These are phyloP conservation scores for Trissoscelio sp. DNA, from an alignment of 2,888 invertebrate species.

Conservation along the genomic window DNA sequence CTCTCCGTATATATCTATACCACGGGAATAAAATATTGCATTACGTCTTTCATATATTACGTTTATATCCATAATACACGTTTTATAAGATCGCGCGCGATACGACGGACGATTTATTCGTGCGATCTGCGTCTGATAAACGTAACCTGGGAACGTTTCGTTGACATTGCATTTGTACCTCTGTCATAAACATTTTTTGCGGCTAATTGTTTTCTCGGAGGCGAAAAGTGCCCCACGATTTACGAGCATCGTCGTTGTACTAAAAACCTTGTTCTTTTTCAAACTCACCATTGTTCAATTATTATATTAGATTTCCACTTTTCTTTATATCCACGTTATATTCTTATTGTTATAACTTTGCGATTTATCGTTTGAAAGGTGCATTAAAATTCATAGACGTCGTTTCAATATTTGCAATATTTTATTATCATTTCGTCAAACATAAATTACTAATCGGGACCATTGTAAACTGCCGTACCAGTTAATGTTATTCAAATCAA, in stretches of 20 bases:
- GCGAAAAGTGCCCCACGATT: background rate
- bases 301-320: too few relatives aligned
- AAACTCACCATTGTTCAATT: too few relatives aligned
- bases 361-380: too few relatives aligned
- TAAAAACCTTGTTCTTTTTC: background rate
- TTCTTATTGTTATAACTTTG: too few relatives aligned
- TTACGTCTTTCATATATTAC: constrained; percentile 43
- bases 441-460: constrained; percentile 9
- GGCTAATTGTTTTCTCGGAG: constrained; percentile 17
- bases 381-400: background rate
- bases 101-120: constrained; percentile 44
- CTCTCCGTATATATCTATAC: background rate
- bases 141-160: constrained; percentile 50
- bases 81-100: constrained; percentile 22
- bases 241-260: background rate
- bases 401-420: background rate
- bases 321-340: too few relatives aligned
- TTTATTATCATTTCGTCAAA: constrained; percentile 19
- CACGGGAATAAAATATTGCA: constrained; percentile 23
- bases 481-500: constrained; percentile 23
- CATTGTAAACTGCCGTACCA: background rate
- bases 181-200: constrained; percentile 37
- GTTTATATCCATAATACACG: constrained; percentile 44
- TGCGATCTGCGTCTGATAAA: constrained; percentile 27
- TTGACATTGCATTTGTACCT: constrained; percentile 46